Evolutionary conservation across 2,888 invertebrate genomes (phyloP).

Genomic region (Ectemnius continuus): DNA sequence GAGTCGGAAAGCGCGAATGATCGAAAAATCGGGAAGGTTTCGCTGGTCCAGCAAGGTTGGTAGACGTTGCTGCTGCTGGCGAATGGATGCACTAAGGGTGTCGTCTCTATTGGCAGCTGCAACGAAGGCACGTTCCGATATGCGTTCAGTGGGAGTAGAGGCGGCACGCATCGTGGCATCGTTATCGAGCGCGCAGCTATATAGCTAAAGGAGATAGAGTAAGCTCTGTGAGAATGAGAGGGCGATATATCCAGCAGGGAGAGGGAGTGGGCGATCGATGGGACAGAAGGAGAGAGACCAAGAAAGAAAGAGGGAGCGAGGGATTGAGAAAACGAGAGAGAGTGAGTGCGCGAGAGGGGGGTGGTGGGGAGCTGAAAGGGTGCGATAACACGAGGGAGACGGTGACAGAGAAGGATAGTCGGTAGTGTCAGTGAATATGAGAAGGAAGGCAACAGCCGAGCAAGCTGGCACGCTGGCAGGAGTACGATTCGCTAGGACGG

Average conservation of each 20-base stretch:
- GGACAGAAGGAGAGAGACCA: neutral
- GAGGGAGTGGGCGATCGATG: constrained; percentile 9
- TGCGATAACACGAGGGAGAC: neutral
- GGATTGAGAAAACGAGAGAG: neutral
- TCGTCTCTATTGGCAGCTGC: constrained; percentile 34
- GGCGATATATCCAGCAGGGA: neutral
- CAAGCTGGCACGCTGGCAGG: constrained; percentile 32
- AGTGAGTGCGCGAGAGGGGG: neutral
- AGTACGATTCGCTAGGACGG: constrained; percentile 35
- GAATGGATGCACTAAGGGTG: no score
- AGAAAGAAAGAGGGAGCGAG: no score
- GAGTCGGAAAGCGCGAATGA: no score
- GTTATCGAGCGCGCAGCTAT: constrained; percentile 16
- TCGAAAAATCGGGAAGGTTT: no score
- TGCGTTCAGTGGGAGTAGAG: constrained; percentile 26
- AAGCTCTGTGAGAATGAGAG: neutral
- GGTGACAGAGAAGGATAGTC: neutral
- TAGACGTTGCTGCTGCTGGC: no score
- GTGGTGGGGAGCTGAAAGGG: neutral
- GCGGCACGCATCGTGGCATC: constrained; percentile 33
- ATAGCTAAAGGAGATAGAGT: neutral
- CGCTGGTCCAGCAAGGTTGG: no score
- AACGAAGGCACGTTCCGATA: constrained; percentile 36
- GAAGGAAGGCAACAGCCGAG: constrained; percentile 12
- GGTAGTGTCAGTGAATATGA: neutral